phyloP scores from a whole-genome alignment of 2,888 invertebrate species.

The Dryobotodes eremita region DNA sequence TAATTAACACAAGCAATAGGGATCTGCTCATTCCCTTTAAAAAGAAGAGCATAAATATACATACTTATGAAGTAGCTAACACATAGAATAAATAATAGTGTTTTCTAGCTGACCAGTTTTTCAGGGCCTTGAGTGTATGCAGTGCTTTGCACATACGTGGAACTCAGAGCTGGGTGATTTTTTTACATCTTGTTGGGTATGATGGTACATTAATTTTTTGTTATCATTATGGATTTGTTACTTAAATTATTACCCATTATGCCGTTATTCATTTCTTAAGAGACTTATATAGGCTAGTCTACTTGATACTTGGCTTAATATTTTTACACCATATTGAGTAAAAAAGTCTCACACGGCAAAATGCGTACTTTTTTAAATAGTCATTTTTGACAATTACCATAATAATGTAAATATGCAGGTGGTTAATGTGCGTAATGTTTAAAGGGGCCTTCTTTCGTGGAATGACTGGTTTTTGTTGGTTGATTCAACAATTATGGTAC shows the following conservation, averaged over 20 bases:
- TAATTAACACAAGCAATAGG: conserved; percentile 59
- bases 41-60: conserved; percentile 56
- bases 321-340: conserved; percentile 44
- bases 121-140: conserved; percentile 44
- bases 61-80: conserved; percentile 60
- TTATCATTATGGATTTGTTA: conserved; percentile 64
- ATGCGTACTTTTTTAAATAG: conserved; percentile 63
- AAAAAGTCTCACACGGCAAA: conserved; percentile 57
- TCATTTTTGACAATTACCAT: conserved; percentile 67
- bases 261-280: conserved; percentile 43
- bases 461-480: conserved; percentile 29
- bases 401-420: conserved; percentile 71
- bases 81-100: conserved; percentile 49
- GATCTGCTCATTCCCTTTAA: conserved; percentile 59
- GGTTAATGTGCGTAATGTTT: conserved; percentile 61
- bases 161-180: conserved; percentile 44
- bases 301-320: conserved; percentile 45
- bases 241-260: conserved; percentile 60
- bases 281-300: conserved; percentile 54
- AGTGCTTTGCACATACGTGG: conserved; percentile 50
- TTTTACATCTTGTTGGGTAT: conserved; percentile 60
- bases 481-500: conserved; percentile 20
- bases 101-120: conserved; percentile 50
- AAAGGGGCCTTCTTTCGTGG: conserved; percentile 69
- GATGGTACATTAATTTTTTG: conserved; percentile 63